A percentile compares a stretch with the other conserved stretches of the same genome.
Conservation (phyloP, 2,797 vertebrate species). For the Onychomys torridus region DNA sequence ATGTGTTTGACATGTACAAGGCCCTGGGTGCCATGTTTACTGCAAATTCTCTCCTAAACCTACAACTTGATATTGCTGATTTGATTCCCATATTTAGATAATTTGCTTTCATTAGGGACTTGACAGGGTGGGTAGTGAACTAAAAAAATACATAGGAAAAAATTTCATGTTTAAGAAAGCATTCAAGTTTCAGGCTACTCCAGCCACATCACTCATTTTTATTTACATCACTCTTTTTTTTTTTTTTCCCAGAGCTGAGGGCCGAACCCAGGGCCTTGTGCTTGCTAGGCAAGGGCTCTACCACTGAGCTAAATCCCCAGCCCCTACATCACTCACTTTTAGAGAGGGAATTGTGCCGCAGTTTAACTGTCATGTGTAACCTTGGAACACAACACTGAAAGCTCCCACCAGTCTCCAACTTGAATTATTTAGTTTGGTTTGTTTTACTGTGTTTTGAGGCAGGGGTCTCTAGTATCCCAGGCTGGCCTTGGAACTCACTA, state of each 20-base stretch:
- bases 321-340: background rate
- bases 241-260: too few species aligned
- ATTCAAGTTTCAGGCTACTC: background rate
- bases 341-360: background rate
- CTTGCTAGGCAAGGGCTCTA: too few species aligned
- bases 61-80: background rate
- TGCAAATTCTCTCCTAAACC: background rate
- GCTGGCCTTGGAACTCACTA: background rate
- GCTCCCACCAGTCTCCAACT: background rate
- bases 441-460: background rate
- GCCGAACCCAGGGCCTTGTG: too few species aligned
- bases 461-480: background rate
- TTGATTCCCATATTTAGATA: slow-evolving; percentile 30
- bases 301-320: too few species aligned
- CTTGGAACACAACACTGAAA: background rate
- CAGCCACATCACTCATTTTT: background rate
- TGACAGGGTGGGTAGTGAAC: background rate
- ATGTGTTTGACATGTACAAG: too few species aligned
- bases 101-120: background rate
- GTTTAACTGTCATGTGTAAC: background rate
- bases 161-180: background rate
- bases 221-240: background rate
- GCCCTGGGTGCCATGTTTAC: background rate
- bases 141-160: background rate
- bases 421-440: background rate